phyloP scores from a whole-genome alignment of 2,113 vertebrate species.

The Hydropotes inermis region DNA sequence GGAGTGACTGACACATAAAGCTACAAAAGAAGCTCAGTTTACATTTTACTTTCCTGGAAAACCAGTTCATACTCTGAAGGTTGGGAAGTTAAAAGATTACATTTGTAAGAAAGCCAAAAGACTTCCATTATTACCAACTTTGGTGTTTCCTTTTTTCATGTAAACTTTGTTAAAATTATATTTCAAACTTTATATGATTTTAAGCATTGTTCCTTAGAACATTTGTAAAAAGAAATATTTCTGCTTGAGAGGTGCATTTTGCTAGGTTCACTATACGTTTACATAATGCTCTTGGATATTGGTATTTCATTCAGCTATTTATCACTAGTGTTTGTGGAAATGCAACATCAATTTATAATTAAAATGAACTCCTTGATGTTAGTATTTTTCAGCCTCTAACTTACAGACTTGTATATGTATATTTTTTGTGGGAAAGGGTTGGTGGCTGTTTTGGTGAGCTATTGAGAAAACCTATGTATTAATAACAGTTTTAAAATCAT shows the following conservation, averaged over 20 bases:
- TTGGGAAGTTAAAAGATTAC: not conserved
- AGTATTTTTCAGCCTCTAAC: not conserved
- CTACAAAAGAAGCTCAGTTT: not conserved
- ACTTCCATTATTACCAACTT: slow-evolving; percentile 30
- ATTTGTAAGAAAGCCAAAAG: not conserved
- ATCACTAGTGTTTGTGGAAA: slow-evolving; percentile 58
- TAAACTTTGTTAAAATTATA: slow-evolving; percentile 59
- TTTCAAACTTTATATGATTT: slow-evolving; percentile 72
- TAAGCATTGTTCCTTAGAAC: slow-evolving; percentile 71
- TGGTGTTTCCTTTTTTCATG: slow-evolving; percentile 50
- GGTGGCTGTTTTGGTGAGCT: not conserved
- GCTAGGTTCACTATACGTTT: slow-evolving; percentile 66
- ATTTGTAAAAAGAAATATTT: slow-evolving; percentile 76
- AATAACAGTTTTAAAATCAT: not conserved
- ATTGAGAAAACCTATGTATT: not conserved
- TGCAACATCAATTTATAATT: not conserved
- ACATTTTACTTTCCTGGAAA: not conserved
- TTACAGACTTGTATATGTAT: not conserved
- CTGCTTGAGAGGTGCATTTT: slow-evolving; percentile 41
- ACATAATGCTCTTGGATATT: slow-evolving; percentile 53
- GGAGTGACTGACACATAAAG: slow-evolving; percentile 77
- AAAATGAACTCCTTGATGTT: not conserved
- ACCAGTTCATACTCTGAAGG: slow-evolving; percentile 65
- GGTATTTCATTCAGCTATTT: not conserved
- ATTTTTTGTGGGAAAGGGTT: no score